These are phyloP conservation scores for Temnothorax nylanderi DNA, from an alignment of 1,140 invertebrate genomes.

Conservation along the genomic window DNA sequence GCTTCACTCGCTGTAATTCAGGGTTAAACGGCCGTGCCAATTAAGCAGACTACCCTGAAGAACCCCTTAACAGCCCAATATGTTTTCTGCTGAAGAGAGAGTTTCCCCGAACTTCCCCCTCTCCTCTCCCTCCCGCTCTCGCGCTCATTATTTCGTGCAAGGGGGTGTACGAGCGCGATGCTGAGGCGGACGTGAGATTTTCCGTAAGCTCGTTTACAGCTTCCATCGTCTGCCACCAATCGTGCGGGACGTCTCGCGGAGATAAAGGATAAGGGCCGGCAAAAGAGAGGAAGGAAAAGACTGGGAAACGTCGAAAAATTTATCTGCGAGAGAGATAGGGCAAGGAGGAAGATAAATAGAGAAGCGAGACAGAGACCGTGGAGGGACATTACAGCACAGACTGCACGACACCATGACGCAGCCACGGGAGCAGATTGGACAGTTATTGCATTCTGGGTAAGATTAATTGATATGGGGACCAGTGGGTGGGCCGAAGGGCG, in stretches of 20 bases:
- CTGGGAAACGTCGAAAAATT: conserved; percentile 30
- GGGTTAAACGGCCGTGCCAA: conserved; percentile 78
- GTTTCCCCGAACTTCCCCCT: conserved; percentile 54
- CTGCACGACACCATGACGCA: conserved; percentile 82
- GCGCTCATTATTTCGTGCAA: conserved; percentile 52
- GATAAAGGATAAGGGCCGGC: not conserved
- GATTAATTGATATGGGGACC: conserved; percentile 84
- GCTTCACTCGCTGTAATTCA: conserved; percentile 69
- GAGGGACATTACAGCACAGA: conserved; percentile 79
- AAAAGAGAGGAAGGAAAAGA: not conserved
- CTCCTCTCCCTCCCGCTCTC: not conserved
- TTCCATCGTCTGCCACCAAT: not conserved
- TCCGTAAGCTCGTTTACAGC: conserved; percentile 41
- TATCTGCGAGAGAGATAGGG: conserved; percentile 14
- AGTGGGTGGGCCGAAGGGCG: conserved; percentile 62
- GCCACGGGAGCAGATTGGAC: conserved; percentile 84
- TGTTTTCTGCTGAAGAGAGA: conserved; percentile 75
- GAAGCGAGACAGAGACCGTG: conserved; percentile 29
- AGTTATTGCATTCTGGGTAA: conserved; percentile 86
- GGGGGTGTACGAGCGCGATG: conserved; percentile 15
- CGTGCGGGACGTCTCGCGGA: not conserved
- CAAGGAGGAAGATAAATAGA: conserved; percentile 36
- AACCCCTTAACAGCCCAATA: conserved; percentile 83
- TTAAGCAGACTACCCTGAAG: conserved; percentile 79
- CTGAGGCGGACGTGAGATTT: conserved; percentile 75